Conservation (phyloP, 2,888 invertebrate species). For the Orthonychiurus folsomi region DNA sequence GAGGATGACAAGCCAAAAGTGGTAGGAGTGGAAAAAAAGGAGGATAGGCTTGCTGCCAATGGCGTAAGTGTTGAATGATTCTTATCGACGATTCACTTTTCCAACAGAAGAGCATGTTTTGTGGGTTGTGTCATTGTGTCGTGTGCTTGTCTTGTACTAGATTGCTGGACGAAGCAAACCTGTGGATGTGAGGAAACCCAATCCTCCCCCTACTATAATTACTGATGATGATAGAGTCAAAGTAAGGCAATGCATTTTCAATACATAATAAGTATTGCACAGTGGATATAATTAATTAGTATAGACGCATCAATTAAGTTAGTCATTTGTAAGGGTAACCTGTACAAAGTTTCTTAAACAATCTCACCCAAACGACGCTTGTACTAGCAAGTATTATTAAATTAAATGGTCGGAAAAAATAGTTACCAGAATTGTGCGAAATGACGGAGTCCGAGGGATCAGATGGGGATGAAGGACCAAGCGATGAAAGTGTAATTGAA, state of each 20-base stretch:
- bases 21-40: conserved; percentile 14
- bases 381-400: not conserved
- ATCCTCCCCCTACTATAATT: conserved; percentile 6
- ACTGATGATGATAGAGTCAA: conserved; percentile 4
- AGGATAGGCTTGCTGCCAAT: conserved; percentile 22
- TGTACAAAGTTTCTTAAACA: too few relatives aligned
- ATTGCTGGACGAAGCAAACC: not conserved
- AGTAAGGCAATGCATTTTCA: conserved; percentile 6
- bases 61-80: not conserved
- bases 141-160: not conserved
- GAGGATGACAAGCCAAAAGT: conserved; percentile 16
- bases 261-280: too few relatives aligned
- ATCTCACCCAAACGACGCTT: too few relatives aligned
- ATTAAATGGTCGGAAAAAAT: conserved; percentile 9
- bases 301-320: too few relatives aligned
- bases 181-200: not conserved
- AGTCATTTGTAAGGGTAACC: too few relatives aligned
- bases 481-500: conserved; percentile 37
- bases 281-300: too few relatives aligned
- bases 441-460: conserved; percentile 39
- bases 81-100: not conserved
- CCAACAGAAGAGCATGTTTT: not conserved
- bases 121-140: too few relatives aligned
- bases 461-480: conserved; percentile 33
- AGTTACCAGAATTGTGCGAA: conserved; percentile 40